A percentile compares a stretch with the other conserved stretches of the same genome.
These are phyloP conservation scores for Tachina lurida DNA, from an alignment of 2,888 invertebrate species.

Conservation along the genomic window DNA sequence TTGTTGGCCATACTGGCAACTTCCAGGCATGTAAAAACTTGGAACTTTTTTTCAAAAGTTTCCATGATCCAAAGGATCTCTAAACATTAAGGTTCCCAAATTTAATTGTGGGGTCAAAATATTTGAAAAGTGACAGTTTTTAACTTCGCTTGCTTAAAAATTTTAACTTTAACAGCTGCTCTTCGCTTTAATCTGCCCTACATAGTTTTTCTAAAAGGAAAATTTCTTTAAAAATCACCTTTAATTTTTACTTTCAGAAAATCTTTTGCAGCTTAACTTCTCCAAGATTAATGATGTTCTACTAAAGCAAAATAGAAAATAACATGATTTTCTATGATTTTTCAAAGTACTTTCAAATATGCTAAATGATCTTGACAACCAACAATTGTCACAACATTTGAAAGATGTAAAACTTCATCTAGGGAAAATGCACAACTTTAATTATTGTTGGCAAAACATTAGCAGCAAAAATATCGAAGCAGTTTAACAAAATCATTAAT, in stretches of 20 bases:
- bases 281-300: slow-evolving; percentile 48
- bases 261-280: neutral
- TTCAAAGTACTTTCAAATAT: slow-evolving; percentile 49
- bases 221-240: slow-evolving; percentile 41
- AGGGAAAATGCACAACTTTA: slow-evolving; percentile 3
- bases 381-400: slow-evolving; percentile 52
- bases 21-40: neutral
- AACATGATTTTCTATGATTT: slow-evolving; percentile 40
- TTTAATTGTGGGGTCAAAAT: too few species aligned
- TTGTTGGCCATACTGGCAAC: neutral
- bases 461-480: slow-evolving; percentile 28
- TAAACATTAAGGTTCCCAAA: too few species aligned
- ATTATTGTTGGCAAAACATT: slow-evolving; percentile 51
- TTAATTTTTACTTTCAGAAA: slow-evolving; percentile 26
- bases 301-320: neutral
- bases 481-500: neutral
- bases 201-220: neutral
- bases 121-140: too few species aligned
- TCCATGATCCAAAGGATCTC: too few species aligned
- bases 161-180: neutral
- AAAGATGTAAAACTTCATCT: slow-evolving; percentile 2
- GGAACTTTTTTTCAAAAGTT: neutral
- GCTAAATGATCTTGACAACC: slow-evolving; percentile 51
- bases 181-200: neutral
- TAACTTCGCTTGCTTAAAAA: too few species aligned